Percentiles rank a stretch among this genome's conserved stretches.
phyloP scores from a whole-genome alignment of 2,113 vertebrate genomes.

The Ivindomyrus marchei region DNA sequence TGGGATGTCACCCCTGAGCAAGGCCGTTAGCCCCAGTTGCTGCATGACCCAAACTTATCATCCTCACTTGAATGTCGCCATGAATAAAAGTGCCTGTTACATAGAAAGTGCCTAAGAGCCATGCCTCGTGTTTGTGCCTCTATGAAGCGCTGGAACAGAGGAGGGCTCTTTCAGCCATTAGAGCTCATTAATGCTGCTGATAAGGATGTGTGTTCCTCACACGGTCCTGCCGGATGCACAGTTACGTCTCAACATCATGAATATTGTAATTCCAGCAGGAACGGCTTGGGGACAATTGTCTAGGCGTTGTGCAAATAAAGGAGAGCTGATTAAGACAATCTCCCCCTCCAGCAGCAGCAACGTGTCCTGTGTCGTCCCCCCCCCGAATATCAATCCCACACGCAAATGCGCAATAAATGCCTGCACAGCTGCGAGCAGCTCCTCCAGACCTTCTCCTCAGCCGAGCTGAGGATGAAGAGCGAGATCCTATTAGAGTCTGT shows the following conservation, averaged over 20 bases:
- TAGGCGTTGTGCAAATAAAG: neutral
- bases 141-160: neutral
- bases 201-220: neutral
- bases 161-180: neutral
- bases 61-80: neutral
- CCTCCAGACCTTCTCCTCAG: neutral
- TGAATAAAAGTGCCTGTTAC: neutral
- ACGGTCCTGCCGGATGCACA: neutral
- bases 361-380: neutral
- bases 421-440: neutral
- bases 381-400: neutral
- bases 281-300: neutral
- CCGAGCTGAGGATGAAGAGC: neutral
- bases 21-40: neutral
- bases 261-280: conserved; percentile 4
- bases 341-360: neutral
- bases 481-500: neutral
- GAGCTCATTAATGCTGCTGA: neutral
- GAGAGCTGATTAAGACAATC: neutral
- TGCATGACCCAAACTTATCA: neutral
- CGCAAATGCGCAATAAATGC: neutral
- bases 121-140: neutral
- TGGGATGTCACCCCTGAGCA: neutral
- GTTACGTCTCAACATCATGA: neutral
- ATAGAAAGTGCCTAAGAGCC: neutral